Evolutionary conservation across 2,888 invertebrate species (phyloP), one percentile per base, ranked within the genome.

Genomic region (Leptopilina myrica): DNA sequence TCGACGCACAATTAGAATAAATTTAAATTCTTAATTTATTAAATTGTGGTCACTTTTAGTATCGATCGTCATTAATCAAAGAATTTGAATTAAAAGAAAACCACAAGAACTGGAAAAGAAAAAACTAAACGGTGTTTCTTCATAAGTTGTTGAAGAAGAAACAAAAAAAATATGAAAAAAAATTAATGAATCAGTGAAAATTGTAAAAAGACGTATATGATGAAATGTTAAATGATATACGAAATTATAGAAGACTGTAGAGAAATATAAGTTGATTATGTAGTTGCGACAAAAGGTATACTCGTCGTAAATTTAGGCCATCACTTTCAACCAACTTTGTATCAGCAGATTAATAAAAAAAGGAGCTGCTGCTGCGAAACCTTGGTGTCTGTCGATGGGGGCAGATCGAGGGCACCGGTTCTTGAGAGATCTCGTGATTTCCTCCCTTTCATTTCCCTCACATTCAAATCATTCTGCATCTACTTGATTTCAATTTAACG

Each of bases 251-350:
- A 8, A 53, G 14, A 69, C 20, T 49, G 14, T 46, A 26, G 6
- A 15, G 20, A 14, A 53, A 69, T 49, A 33, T 53, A 26, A 15
- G 9, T 33, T 40, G 8, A 33, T 73, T 33, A 43, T 43, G 5
- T 12, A 73, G 73, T 73, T 73, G 56, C 73, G 56, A 40, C 73
- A 73, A 40, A 40, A 73, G 73, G n/a, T 56, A 73, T 15, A 56
- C 33, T 33, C 56, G 56, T 33, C n/a, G 73, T 40, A 6, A 73
- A 73, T 73, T 73, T 73, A 73, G 73, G 79, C 76, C 78, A 80
- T 82, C 80, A 79, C 79, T 80, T 82, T 82, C 80, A 76, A 80
- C 76, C 67, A 80, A 59, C 64, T 49, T 64, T 67, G 67, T 67
- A 76, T 3, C 77, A 79, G 4, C 12, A 49, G 64, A 69, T 73